Percentiles rank a stretch among this genome's conserved stretches.
Conservation (phyloP, 1,140 invertebrate genomes). For the Trichonephila inaurata region DNA sequence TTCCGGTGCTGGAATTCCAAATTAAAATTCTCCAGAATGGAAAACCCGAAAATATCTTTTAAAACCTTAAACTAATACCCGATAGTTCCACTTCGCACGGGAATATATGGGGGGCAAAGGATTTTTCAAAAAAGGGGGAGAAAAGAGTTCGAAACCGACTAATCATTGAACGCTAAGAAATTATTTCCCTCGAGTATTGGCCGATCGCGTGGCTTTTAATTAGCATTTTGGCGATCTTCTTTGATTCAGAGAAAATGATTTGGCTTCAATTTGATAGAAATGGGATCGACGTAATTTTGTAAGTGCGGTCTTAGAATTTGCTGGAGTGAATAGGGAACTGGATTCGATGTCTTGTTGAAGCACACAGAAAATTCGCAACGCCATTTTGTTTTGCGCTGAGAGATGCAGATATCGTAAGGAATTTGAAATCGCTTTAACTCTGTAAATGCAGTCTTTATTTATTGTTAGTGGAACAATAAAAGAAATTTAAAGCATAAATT, state of each 20-base stretch:
- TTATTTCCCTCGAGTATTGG: not conserved
- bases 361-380: too few species aligned
- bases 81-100: not conserved
- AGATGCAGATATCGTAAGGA: rapidly evolving
- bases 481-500: too few species aligned
- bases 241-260: constrained; percentile 22
- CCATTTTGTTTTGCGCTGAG: too few species aligned
- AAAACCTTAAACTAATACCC: constrained; percentile 32
- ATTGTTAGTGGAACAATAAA: too few species aligned
- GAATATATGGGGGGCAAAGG: not conserved
- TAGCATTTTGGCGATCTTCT: constrained; percentile 49
- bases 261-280: constrained; percentile 25
- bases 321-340: not conserved
- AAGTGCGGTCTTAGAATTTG: not conserved
- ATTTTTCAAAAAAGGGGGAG: constrained; percentile 8
- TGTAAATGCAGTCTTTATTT: too few species aligned
- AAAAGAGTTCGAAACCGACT: not conserved
- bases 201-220: constrained; percentile 38
- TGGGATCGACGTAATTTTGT: constrained; percentile 25
- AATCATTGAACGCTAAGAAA: constrained; percentile 19
- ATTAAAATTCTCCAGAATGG: constrained; percentile 47
- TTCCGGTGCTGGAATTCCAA: constrained; percentile 36
- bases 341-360: not conserved
- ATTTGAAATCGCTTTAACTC: too few species aligned
- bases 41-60: not conserved